Evolutionary conservation across 2,888 invertebrate species (phyloP).

Genomic region (Patella ulyssiponensis): DNA sequence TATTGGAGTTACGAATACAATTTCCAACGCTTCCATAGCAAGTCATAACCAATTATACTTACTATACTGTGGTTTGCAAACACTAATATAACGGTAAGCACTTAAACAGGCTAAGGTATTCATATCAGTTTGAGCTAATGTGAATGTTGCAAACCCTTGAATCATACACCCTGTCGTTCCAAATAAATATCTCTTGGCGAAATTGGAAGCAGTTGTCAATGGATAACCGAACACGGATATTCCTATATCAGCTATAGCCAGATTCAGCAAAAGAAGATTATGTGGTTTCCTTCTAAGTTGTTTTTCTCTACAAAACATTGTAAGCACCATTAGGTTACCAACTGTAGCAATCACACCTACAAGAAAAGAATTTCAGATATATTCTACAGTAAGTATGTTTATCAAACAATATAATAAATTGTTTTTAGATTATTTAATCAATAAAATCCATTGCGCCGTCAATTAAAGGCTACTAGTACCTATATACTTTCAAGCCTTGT

Average conservation of each 20-base stretch:
- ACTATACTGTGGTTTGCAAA: slow-evolving; percentile 38
- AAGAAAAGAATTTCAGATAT: neutral
- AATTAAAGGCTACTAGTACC: too few species aligned
- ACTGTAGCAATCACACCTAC: slow-evolving; percentile 19
- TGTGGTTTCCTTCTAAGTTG: slow-evolving; percentile 16
- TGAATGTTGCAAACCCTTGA: slow-evolving; percentile 38
- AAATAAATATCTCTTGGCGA: slow-evolving; percentile 14
- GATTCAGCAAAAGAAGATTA: slow-evolving; percentile 22
- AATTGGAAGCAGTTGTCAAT: slow-evolving; percentile 17
- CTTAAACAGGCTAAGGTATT: slow-evolving; percentile 35
- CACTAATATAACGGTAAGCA: slow-evolving; percentile 36
- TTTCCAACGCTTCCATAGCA: too few species aligned
- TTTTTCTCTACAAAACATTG: slow-evolving; percentile 9
- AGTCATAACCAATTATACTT: slow-evolving; percentile 14
- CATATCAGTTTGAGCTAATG: slow-evolving; percentile 34
- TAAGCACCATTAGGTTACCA: slow-evolving; percentile 15
- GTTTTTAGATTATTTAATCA: too few species aligned
- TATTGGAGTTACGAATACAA: too few species aligned
- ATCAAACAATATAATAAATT: too few species aligned
- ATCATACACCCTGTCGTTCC: slow-evolving; percentile 28
- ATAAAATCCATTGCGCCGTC: too few species aligned
- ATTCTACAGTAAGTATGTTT: too few species aligned
- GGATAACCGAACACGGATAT: slow-evolving; percentile 19
- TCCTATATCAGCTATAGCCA: slow-evolving; percentile 18
- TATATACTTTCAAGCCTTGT: too few species aligned